Evolutionary conservation across 2,888 invertebrate species (phyloP).

Genomic region (Pachydiplax longipennis): DNA sequence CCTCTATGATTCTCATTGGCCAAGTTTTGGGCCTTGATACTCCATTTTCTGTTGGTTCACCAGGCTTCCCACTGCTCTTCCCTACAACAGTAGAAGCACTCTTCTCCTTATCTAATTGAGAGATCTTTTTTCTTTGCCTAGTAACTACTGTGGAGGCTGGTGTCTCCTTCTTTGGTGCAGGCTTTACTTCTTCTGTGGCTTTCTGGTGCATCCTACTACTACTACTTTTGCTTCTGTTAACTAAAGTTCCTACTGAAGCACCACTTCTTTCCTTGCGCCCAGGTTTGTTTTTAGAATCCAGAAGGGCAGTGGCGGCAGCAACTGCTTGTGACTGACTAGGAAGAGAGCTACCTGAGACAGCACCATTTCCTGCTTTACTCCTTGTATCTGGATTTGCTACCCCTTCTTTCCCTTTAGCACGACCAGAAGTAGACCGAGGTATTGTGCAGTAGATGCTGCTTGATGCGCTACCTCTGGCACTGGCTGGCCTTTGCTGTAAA

Average conservation of each 20-base stretch:
- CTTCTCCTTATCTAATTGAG: conserved; percentile 28
- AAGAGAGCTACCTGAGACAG: conserved; percentile 46
- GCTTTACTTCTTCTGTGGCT: background rate
- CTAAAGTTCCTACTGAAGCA: background rate
- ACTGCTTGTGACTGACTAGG: conserved; percentile 46
- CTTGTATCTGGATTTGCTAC: conserved; percentile 60
- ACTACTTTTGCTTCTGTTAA: background rate
- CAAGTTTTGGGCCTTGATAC: conserved; percentile 52
- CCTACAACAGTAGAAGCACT: conserved; percentile 14
- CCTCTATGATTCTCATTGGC: conserved; percentile 51
- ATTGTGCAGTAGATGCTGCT: conserved; percentile 51
- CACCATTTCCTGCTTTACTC: conserved; percentile 50
- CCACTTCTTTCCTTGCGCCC: background rate
- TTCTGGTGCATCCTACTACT: conserved; percentile 5
- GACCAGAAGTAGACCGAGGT: conserved; percentile 47
- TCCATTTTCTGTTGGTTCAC: background rate
- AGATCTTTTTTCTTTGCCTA: conserved; percentile 14
- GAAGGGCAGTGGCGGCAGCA: conserved; percentile 48
- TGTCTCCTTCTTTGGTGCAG: background rate
- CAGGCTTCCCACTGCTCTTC: background rate
- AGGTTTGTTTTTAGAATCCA: conserved; percentile 24
- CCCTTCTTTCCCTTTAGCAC: conserved; percentile 55
- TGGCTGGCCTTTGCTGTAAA: conserved; percentile 17
- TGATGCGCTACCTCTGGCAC: conserved; percentile 52
- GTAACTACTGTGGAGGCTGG: background rate